Evolutionary conservation across 1,140 invertebrate genomes (phyloP).

Genomic region (Telenomus remus): DNA sequence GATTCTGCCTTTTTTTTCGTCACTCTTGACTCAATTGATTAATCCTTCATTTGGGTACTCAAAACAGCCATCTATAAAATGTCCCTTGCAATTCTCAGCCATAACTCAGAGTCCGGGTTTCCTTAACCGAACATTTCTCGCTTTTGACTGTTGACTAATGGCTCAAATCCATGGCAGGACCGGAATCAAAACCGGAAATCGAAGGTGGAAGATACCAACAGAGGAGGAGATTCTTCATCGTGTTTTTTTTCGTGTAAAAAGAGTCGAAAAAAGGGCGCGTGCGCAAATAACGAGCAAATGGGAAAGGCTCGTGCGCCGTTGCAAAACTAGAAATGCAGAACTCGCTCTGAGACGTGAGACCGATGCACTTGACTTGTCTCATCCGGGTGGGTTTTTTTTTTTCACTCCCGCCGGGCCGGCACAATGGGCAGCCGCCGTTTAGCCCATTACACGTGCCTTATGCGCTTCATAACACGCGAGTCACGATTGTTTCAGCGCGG

Average conservation of each 20-base stretch:
- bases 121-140: constrained; percentile 9
- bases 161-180: constrained; percentile 26
- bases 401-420: constrained; percentile 22
- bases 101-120: constrained; percentile 37
- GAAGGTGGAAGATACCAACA: constrained; percentile 12
- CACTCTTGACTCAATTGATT: constrained; percentile 16
- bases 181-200: constrained; percentile 53
- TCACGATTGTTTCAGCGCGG: constrained; percentile 16
- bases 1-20: not conserved
- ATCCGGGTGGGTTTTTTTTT: constrained; percentile 54
- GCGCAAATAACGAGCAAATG: constrained; percentile 29
- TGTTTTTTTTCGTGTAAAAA: constrained; percentile 4
- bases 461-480: constrained; percentile 28
- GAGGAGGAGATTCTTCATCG: not conserved
- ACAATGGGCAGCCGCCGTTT: constrained; percentile 51
- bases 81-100: constrained; percentile 22
- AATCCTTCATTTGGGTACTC: constrained; percentile 15
- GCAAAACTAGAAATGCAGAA: constrained; percentile 54
- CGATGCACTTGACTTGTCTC: constrained; percentile 53
- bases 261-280: constrained; percentile 11
- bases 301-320: constrained; percentile 43
- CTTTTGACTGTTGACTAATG: constrained; percentile 34
- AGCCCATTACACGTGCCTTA: constrained; percentile 44
- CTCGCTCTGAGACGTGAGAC: constrained; percentile 42
- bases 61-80: constrained; percentile 18